Evolutionary conservation across 2,888 invertebrate species (phyloP), one percentile per base, ranked within the genome.

Genomic region (Halictus quadricinctus): DNA sequence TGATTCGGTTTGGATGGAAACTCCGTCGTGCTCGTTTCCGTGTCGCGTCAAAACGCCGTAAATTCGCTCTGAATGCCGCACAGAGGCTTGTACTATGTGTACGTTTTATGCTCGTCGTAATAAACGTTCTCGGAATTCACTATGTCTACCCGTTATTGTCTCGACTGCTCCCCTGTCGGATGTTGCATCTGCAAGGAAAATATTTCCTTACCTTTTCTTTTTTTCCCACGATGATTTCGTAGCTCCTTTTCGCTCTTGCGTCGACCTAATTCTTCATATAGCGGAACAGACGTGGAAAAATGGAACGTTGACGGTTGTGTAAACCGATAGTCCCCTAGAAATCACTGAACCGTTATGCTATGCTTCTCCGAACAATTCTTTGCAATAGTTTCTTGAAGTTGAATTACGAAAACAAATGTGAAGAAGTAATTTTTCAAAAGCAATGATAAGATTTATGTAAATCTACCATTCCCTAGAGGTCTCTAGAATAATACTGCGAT

Each of bases 81-180:
- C 76, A 90, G 90, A 91, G 89, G 88, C 88, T 90, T 91, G 88
- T 92, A 90, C 81, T 88, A 85, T 69, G 69, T 85, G 69, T 85
- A 84, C 79, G 60, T 81, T 83, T 80, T 86, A 84, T 77, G 76
- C 79, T 86, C 73, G 76, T 86, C 84, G 85, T 83, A 90, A 91
- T 91, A 91, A 91, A 91, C 73, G 83, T 84, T 86, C 87, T 21
- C 21, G 83, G 80, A 81, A 87, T 79, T 72, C 64, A 64, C 46
- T 12, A 8, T 76, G 48, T 48, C 46, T 12, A 29, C 66, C 66
- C 18, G 41, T 36, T 69, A 64, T 64, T 64, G 64, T 64, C 64
- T 64, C 64, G 8, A 18, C 12, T 5, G 29, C 18, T 15, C 29
- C 25, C 3, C 64, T 18, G 29, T 25, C 64, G 64, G 64, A 64